Percentiles rank a stretch among this genome's conserved stretches.
Evolutionary conservation across 2,113 vertebrate genomes (phyloP).

Genomic region (Etheostoma spectabile): DNA sequence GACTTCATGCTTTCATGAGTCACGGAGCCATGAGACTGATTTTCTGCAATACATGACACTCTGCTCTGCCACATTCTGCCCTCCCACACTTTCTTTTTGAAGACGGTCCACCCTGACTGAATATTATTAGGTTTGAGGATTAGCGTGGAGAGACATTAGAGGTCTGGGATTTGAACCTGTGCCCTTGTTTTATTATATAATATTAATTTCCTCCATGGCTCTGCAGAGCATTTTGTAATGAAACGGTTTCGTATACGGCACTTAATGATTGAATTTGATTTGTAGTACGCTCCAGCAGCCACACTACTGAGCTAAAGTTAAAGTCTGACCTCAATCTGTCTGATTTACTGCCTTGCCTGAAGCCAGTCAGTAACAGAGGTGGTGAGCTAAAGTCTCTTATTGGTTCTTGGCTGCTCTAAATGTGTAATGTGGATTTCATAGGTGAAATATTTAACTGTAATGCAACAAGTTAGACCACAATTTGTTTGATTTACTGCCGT

Average conservation of each 20-base stretch:
- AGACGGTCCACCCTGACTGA: background rate
- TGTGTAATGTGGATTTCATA: slow-evolving; percentile 57
- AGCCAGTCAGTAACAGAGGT: slow-evolving; percentile 49
- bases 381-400: slow-evolving; percentile 51
- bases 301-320: slow-evolving; percentile 45
- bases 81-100: slow-evolving; percentile 28
- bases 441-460: slow-evolving; percentile 63
- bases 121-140: slow-evolving; percentile 39
- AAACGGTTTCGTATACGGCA: slow-evolving; percentile 43
- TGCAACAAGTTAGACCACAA: slow-evolving; percentile 46
- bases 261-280: slow-evolving; percentile 61
- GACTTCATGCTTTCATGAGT: slow-evolving; percentile 30
- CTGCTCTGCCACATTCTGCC: background rate
- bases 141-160: slow-evolving; percentile 31
- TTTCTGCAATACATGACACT: slow-evolving; percentile 21
- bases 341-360: slow-evolving; percentile 61
- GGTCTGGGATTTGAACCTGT: slow-evolving; percentile 46
- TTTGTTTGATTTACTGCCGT: slow-evolving; percentile 63
- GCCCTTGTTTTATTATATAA: slow-evolving; percentile 41
- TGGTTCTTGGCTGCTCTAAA: slow-evolving; percentile 49
- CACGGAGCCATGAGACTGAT: slow-evolving; percentile 7
- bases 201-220: slow-evolving; percentile 55
- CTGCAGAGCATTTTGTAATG: slow-evolving; percentile 43
- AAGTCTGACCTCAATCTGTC: slow-evolving; percentile 45
- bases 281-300: slow-evolving; percentile 48